Percentiles rank a stretch among this genome's conserved stretches.
Conservation (phyloP, 2,113 vertebrate species). For the Aythya baeri region DNA sequence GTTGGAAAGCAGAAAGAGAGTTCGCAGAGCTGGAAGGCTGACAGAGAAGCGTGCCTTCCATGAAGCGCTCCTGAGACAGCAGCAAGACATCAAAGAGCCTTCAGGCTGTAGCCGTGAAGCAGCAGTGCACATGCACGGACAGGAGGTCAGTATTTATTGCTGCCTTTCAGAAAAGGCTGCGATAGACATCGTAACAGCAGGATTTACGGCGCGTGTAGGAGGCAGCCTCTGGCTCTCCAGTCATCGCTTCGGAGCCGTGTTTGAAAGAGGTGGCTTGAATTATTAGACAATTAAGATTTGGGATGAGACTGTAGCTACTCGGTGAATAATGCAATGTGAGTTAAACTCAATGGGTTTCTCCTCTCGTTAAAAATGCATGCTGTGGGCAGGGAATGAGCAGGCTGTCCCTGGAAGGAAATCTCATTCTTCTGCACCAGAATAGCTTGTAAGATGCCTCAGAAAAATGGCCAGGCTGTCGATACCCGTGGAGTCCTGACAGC, state of each 20-base stretch:
- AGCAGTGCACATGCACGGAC: not conserved
- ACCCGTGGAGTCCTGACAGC: not conserved
- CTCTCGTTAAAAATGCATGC: constrained; percentile 46
- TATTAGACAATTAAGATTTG: constrained; percentile 49
- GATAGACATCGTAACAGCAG: not conserved
- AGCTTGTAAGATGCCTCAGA: not conserved
- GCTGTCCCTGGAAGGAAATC: not conserved
- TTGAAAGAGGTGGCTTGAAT: constrained; percentile 26
- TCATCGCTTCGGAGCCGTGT: not conserved
- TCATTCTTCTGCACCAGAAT: not conserved
- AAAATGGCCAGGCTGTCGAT: not conserved
- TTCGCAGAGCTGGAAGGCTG: not conserved
- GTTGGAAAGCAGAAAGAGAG: not conserved
- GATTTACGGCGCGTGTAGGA: not conserved
- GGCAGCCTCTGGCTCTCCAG: not conserved
- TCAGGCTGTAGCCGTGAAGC: not conserved
- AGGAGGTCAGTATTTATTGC: constrained; percentile 14
- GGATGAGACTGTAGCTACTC: constrained; percentile 12
- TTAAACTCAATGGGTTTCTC: constrained; percentile 20
- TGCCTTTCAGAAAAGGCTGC: not conserved
- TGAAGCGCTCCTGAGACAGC: not conserved
- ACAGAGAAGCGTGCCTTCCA: not conserved
- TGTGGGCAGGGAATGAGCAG: not conserved
- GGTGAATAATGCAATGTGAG: constrained; percentile 50
- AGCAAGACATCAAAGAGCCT: not conserved